Base-by-base conservation (phyloP, 2,888 invertebrate species). In the Drosophila kanekoi region DNA sequence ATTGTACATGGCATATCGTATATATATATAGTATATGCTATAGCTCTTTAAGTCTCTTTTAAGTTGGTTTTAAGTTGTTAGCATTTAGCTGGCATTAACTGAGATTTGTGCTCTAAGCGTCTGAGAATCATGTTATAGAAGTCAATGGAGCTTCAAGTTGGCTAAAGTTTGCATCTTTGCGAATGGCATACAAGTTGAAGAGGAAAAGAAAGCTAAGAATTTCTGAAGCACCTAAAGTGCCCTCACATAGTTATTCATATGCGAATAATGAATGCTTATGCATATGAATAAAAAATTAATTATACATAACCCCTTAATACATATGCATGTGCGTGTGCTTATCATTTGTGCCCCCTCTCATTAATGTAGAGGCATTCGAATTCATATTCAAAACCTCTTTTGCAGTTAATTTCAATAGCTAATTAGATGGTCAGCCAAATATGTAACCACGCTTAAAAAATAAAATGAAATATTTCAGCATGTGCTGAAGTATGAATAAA, bases 51-150 rank as follows among this genome's bases (percentile, higher is more conserved):
- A 87, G 79, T 79, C 58, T 78, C 49, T 69, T 75, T 78, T 89
- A 89, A 83, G 85, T 89, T 89, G 89, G 86, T 72, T 81, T 89
- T 89, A 83, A 83, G 89, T 89, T 83, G 89, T 82, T 85, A 67
- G 82, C 82, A 87, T 83, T 83, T 85, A 87, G 89, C 64, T 71
- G 86, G 79, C 72, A 83, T 83, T 83, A 83, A 69, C 83, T 58
- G 81, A 82, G 89, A 88, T 89, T 83, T 81, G 79, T 44, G 58
- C 53, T 33, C 10, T 13, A 16, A 58, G 61, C 58, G 49, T 18
- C 40, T 32, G 32, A 13, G 4, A 28, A 23, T 16, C 4, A 53
- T 53, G 18, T 32, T 52, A 10, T 37, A 8, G 10, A 47, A 43
- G 37, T 13, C 37, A 60, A 38, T 33, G 14, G 33, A 37, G 35